Evolutionary conservation across 2,888 invertebrate species (phyloP).

Genomic region (Coenonympha arcania): DNA sequence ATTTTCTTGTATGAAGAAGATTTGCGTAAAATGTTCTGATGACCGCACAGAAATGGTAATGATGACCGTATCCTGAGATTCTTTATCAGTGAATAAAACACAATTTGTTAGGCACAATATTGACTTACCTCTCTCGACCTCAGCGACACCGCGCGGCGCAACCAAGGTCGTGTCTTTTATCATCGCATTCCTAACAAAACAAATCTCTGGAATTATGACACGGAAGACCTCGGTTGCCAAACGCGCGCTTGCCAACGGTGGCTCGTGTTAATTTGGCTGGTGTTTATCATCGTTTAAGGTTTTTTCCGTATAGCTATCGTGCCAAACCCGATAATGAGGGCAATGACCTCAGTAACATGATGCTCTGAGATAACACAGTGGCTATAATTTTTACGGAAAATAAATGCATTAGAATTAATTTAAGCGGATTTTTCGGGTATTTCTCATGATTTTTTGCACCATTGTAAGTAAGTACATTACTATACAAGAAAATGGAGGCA

Average conservation of each 20-base stretch:
- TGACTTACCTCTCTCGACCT: conserved; percentile 37
- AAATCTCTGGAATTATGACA: conserved; percentile 14
- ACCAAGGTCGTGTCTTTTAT: conserved; percentile 25
- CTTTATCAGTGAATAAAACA: too few species aligned
- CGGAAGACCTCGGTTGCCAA: conserved; percentile 23
- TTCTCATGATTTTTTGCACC: too few species aligned
- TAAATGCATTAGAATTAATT: conserved; percentile 29
- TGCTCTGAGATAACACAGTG: conserved; percentile 40
- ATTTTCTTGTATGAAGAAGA: too few species aligned
- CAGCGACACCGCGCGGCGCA: conserved; percentile 36
- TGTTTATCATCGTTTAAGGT: conserved; percentile 53
- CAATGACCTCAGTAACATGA: conserved; percentile 58
- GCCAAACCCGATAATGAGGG: conserved; percentile 56
- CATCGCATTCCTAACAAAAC: conserved; percentile 23
- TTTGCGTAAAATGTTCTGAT: too few species aligned
- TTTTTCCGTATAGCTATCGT: conserved; percentile 68
- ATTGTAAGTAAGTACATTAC: too few species aligned
- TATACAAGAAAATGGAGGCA: too few species aligned
- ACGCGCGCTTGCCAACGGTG: conserved; percentile 27
- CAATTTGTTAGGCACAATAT: conserved; percentile 16
- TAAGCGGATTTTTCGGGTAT: conserved; percentile 1
- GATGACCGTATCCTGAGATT: too few species aligned
- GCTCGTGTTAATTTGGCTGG: conserved; percentile 41
- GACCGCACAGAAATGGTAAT: too few species aligned
- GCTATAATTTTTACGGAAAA: conserved; percentile 25